Base-by-base conservation (phyloP, 2,113 vertebrate genomes). In the Ctenodactylus gundi region DNA sequence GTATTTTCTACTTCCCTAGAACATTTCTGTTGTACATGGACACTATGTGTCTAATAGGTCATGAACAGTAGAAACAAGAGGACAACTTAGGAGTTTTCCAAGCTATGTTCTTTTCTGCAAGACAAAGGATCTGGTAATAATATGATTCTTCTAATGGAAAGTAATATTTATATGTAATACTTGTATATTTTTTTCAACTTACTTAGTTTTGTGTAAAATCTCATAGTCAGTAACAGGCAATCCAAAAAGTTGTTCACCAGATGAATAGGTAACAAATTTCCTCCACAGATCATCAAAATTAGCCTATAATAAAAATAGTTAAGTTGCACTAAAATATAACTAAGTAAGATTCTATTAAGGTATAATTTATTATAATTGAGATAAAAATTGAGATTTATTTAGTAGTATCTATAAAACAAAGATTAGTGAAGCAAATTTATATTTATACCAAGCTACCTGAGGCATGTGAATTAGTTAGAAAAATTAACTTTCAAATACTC, bases 261-360 rank as follows among this genome's bases (percentile, higher is more conserved):
- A 95, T 20, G 98, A 98, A 73, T 98, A 99, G 0, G 98, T 98
- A 88, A 98, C 85, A 96, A 98, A 98, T 91, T 98, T 98, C 96
- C 98, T 98, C 98, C 98, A 99, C 1, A 99, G 89, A 31, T 98
- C 98, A 97, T 98, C 98, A 94, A 98, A 98, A 95, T 95, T 97
- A 91, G 93, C 96, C 98, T 99, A 88, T 90, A 96, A 95, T 85
- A 68, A 85, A 76, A 12, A 90, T 96, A 95, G 81, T 90, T 34
- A 65, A 57, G 36, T 91, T 87, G 39, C 60, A 88, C 60, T 68
- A 70, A 82, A 68, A 77, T 23, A 25, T 44, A 85, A 80, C 77
- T 88, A 85, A 94, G 55, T 88, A 65, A 87, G 20, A 83, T 15
- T 29, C 77, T 62, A 92, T 88, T 87, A 92, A n/a, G 84, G 64